These are phyloP conservation scores for Ganaspis sp. DNA, from an alignment of 1,140 invertebrate genomes.

Conservation along the genomic window DNA sequence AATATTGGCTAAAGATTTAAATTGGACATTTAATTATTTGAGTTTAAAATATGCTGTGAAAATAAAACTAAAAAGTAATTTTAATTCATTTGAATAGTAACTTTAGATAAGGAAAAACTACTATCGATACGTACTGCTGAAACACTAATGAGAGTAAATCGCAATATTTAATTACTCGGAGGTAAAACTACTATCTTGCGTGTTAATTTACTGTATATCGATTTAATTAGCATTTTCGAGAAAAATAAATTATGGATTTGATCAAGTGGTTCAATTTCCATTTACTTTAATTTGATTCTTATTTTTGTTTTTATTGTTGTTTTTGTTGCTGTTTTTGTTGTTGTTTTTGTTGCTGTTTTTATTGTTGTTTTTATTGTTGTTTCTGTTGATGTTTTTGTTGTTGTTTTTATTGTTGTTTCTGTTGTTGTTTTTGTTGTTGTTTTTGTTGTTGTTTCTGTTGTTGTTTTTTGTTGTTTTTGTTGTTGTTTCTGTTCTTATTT, in stretches of 20 bases:
- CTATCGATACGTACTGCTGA: background rate
- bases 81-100: background rate
- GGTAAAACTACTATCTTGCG: background rate
- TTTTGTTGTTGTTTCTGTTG: too few relatives aligned
- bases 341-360: too few relatives aligned
- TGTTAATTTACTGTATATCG: background rate
- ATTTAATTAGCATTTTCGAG: background rate
- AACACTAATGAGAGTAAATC: slow-evolving; percentile 6
- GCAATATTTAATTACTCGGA: slow-evolving; percentile 1
- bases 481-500: too few relatives aligned
- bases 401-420: too few relatives aligned
- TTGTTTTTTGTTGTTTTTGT: too few relatives aligned
- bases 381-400: too few relatives aligned
- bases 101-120: background rate
- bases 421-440: too few relatives aligned
- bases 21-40: background rate
- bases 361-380: too few relatives aligned
- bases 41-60: background rate
- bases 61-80: background rate
- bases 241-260: background rate
- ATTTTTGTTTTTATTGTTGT: too few relatives aligned
- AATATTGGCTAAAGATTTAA: background rate
- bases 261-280: too few relatives aligned
- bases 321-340: too few relatives aligned
- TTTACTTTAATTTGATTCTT: too few relatives aligned